Evolutionary conservation across 2,888 invertebrate species (phyloP).

Genomic region (Nemotelus pantherinus): DNA sequence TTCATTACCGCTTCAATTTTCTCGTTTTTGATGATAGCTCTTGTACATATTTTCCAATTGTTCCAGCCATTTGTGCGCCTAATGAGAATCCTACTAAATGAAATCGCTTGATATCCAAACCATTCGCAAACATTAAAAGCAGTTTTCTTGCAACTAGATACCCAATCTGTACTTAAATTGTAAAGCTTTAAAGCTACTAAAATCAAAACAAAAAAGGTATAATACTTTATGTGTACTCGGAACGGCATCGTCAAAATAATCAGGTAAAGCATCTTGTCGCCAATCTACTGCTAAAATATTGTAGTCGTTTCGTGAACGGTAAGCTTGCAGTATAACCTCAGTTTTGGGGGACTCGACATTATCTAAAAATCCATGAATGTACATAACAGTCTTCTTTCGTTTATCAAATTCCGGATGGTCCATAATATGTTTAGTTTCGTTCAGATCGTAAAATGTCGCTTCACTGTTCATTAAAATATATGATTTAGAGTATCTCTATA

Average conservation of each 20-base stretch:
- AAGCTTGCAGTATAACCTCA: conserved; percentile 66
- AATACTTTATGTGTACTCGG: conserved; percentile 69
- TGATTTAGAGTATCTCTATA: no score
- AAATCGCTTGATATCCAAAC: conserved; percentile 58
- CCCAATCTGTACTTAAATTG: background rate
- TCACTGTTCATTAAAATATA: no score
- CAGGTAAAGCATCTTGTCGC: conserved; percentile 68
- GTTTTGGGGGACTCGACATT: conserved; percentile 66
- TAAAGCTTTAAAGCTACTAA: background rate
- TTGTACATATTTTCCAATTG: conserved; percentile 59
- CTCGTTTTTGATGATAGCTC: no score
- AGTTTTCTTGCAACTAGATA: background rate
- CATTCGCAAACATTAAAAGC: conserved; percentile 58
- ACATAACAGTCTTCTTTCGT: background rate
- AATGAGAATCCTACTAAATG: conserved; percentile 63
- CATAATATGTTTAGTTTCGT: background rate
- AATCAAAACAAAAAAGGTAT: background rate
- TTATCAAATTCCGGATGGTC: background rate
- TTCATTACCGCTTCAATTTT: no score
- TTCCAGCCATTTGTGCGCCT: conserved; percentile 62
- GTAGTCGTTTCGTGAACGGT: conserved; percentile 63
- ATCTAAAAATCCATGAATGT: conserved; percentile 67
- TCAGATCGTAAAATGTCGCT: background rate
- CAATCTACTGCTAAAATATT: conserved; percentile 67
- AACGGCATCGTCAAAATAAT: conserved; percentile 70